Evolutionary conservation across 2,888 invertebrate genomes (phyloP), one percentile per base, ranked within the genome.

Genomic region (Drosophila aldrichi): DNA sequence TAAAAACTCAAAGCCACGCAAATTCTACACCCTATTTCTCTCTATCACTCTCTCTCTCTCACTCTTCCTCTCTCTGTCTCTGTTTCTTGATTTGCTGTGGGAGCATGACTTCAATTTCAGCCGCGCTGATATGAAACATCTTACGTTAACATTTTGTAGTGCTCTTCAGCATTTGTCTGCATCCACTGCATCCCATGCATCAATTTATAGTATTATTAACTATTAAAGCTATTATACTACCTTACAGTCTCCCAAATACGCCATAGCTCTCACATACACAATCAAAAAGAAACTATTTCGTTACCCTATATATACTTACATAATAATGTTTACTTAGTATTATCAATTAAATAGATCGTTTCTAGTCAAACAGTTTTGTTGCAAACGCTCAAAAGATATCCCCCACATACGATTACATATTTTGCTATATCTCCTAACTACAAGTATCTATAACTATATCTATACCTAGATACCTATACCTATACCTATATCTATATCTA

Each of bases 381-480:
- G 43, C 57, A 44, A 55, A 51, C 29, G 72, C 74, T 66, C 74
- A 75, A 75, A 77, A 56, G 41, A 61, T 51, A 36, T n/a, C 22
- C 41, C 51, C 22, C 46, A 52, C 20, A 56, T 18, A 43, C 58
- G 55, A 76, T 41, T 70, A 55, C 41, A 55, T 59, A 73, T 54
- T 49, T 61, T 57, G 12, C 44, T 43, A 51, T 55, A 46, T 60
- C 60, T 32, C 32, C 34, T 54, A 41, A 46, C 58, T 44, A 29
- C 34, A n/a, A 54, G 22, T 40, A 36, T 64, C 43, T 72, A n/a
- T 38, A 48, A 20, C 18, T 66, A 41, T 62, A 46, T 29, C 43
- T 55, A 36, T 38, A 8, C 29, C 29, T 29, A 29, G 8, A 25
- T 25, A 25, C 7, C 29, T 25, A 44, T 41, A 12, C 18, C 20